phyloP scores from a whole-genome alignment of 2,888 invertebrate species.

The Geotrupes spiniger region DNA sequence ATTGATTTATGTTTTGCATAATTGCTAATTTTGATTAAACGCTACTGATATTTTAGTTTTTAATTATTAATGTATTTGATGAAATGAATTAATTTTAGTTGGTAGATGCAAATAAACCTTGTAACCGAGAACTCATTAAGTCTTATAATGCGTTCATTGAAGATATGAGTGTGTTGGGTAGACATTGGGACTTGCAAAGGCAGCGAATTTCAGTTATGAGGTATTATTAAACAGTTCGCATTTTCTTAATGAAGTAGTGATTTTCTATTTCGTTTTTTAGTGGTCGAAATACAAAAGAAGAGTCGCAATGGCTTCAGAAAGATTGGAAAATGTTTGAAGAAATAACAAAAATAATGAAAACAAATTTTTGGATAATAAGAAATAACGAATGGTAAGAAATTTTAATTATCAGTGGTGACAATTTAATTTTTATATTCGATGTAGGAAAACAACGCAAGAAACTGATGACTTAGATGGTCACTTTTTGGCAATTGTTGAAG shows the following conservation, averaged over 20 bases:
- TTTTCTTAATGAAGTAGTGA: neutral
- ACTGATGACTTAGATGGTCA: slow-evolving; percentile 39
- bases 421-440: slow-evolving; percentile 21
- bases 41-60: no score
- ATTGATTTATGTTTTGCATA: no score
- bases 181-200: slow-evolving; percentile 21
- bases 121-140: slow-evolving; percentile 24
- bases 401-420: slow-evolving; percentile 10
- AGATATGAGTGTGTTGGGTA: slow-evolving; percentile 28
- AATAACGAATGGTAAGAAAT: slow-evolving; percentile 41
- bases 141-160: slow-evolving; percentile 27
- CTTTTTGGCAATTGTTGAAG: slow-evolving; percentile 39
- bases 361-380: slow-evolving; percentile 44
- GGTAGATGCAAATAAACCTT: slow-evolving; percentile 24
- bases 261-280: slow-evolving; percentile 3
- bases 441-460: slow-evolving; percentile 38
- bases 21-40: no score
- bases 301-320: slow-evolving; percentile 22
- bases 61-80: neutral
- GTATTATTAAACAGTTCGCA: no score
- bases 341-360: slow-evolving; percentile 41
- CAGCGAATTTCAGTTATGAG: slow-evolving; percentile 15
- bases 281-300: slow-evolving; percentile 12
- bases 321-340: slow-evolving; percentile 31
- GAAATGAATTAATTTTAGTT: slow-evolving; percentile 19